Base-by-base conservation (phyloP, 2,113 vertebrate genomes). In the cat (Felis catus) region DNA sequence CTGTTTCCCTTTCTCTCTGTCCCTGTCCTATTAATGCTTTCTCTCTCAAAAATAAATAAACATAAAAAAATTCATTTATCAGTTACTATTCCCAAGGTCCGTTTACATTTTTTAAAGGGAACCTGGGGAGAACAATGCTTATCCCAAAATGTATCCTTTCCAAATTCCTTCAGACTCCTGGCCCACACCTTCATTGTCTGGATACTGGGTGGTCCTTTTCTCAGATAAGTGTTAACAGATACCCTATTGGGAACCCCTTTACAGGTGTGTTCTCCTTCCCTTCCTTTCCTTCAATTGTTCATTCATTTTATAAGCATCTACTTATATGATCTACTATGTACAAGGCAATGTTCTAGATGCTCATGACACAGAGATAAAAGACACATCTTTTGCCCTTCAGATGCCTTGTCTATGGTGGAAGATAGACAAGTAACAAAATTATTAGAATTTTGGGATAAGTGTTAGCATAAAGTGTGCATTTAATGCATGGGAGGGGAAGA, bases 41-140 rank as follows among this genome's bases (percentile, higher is more conserved):
- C 58, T 61, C 58, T 61, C 58, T 61, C 58, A 23, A 61, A 61
- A 61, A 61, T 61, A 23, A 61, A 61, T 61, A 21, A 61, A 61
- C 58, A 61, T 61, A 19, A 61, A 61, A 33, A 76, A 80, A 91
- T 39, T 78, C 10, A 93, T 80, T 76, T 76, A 70, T 81, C 29
- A 65, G 8, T 65, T 45, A 95, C 29, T 81, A 76, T 23, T 89
- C 13, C 78, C 39, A 45, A 70, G 7, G 14, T 18, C 23, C 10
- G 53, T 90, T 89, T 92, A 76, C 29, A 76, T 53, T 82, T 95
- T 78, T 61, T 36, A 89, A 96, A 88, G 19, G 27, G 19, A 89
- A 73, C 0, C 14, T 82, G 18, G 3, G 5, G 65, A 83, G 48
- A 92, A 45, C 23, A 89, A 86, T 70, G 18, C 1, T 94, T 94